Conservation (phyloP, 2,888 invertebrate species). For the Notocelia uddmanniana region DNA sequence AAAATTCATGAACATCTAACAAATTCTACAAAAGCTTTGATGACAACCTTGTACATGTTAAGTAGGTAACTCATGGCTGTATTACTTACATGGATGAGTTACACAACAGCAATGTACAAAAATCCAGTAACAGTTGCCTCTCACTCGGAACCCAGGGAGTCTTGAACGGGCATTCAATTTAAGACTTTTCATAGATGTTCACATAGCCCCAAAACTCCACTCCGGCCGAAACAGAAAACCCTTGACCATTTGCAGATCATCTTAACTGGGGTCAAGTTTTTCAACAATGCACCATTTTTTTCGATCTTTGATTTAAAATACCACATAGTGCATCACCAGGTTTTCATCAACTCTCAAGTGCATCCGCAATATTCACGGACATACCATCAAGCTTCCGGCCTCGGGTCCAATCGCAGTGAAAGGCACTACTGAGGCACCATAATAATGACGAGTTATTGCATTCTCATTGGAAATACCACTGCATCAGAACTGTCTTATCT, state of each 20-base stretch:
- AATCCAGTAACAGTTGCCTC: conserved; percentile 78
- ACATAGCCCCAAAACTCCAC: conserved; percentile 82
- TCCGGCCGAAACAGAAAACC: conserved; percentile 85
- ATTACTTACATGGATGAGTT: conserved; percentile 84
- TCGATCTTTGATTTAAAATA: conserved; percentile 49
- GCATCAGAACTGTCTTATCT: conserved; percentile 73
- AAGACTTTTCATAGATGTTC: conserved; percentile 55
- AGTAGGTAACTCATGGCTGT: conserved; percentile 76
- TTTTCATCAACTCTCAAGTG: conserved; percentile 84
- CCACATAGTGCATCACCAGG: conserved; percentile 83
- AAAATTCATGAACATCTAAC: conserved; percentile 37
- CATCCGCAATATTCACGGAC: conserved; percentile 78
- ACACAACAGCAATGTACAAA: conserved; percentile 74
- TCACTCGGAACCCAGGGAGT: conserved; percentile 85
- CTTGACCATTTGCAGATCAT: conserved; percentile 82
- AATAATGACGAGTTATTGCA: conserved; percentile 86
- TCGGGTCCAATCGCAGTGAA: conserved; percentile 83
- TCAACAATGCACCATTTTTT: conserved; percentile 81
- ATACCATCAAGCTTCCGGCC: conserved; percentile 86
- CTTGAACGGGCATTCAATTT: conserved; percentile 71
- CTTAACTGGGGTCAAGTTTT: conserved; percentile 83
- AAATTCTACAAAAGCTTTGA: conserved; percentile 50
- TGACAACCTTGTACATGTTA: conserved; percentile 51
- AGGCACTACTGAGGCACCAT: conserved; percentile 85
- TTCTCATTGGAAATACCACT: conserved; percentile 76